Percentiles rank a stretch among this genome's conserved stretches.
These are phyloP conservation scores for Athripsodes cinereus DNA, from an alignment of 2,888 invertebrate genomes.

Conservation along the genomic window DNA sequence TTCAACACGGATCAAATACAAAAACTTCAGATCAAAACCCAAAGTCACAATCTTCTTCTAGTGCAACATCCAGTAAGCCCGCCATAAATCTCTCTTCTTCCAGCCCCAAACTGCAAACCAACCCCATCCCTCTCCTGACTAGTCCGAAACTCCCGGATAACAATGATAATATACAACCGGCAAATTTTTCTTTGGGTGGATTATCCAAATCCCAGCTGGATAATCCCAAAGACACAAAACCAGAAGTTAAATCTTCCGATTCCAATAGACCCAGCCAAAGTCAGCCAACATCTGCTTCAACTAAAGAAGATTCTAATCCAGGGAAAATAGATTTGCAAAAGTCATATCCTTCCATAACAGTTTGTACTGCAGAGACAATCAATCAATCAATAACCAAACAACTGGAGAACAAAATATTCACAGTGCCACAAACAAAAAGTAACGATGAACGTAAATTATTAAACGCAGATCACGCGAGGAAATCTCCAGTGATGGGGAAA, in stretches of 20 bases:
- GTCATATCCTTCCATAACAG: slow-evolving; percentile 23
- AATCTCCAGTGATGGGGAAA: slow-evolving; percentile 43
- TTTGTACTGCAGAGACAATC: slow-evolving; percentile 31
- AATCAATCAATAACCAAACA: slow-evolving; percentile 23
- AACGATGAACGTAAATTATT: slow-evolving; percentile 36
- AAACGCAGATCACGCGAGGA: slow-evolving; percentile 33
- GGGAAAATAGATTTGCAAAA: slow-evolving; percentile 20
- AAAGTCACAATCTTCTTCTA: slow-evolving; percentile 41
- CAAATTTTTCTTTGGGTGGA: slow-evolving; percentile 35
- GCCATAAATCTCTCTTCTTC: slow-evolving; percentile 42
- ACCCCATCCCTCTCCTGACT: slow-evolving; percentile 18
- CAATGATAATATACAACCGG: slow-evolving; percentile 36
- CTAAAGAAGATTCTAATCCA: slow-evolving; percentile 24
- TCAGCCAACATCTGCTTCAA: slow-evolving; percentile 32
- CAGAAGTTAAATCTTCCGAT: slow-evolving; percentile 42
- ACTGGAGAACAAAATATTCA: slow-evolving; percentile 44
- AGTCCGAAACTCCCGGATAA: slow-evolving; percentile 20
- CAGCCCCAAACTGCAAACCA: slow-evolving; percentile 38
- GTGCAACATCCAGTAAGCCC: slow-evolving; percentile 38
- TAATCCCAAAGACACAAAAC: slow-evolving; percentile 29
- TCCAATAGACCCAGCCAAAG: slow-evolving; percentile 30
- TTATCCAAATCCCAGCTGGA: slow-evolving; percentile 33
- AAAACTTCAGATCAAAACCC: slow-evolving; percentile 38
- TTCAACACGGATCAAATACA: slow-evolving; percentile 40
- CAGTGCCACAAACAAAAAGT: slow-evolving; percentile 38